Evolutionary conservation across 1,140 invertebrate genomes (phyloP).

Genomic region (Diachasmimorpha longicaudata): DNA sequence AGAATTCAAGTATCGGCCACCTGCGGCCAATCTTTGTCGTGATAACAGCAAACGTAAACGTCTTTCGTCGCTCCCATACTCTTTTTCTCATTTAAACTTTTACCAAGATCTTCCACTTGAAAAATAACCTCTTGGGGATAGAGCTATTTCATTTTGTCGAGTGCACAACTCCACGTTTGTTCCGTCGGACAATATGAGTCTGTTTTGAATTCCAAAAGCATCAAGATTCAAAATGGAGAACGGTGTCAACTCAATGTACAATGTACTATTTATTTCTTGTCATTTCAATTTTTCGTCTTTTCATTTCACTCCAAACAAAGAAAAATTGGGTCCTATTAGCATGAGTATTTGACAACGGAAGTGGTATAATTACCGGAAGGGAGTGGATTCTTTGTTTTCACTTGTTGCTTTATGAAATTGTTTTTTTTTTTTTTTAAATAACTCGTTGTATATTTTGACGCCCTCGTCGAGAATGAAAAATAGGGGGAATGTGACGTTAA

Average conservation of each 20-base stretch:
- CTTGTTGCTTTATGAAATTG: neutral
- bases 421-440: too few species aligned
- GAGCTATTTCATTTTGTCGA: too few species aligned
- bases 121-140: too few species aligned
- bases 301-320: neutral
- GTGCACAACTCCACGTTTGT: neutral
- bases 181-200: constrained; percentile 20
- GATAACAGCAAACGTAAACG: constrained; percentile 22
- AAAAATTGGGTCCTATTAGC: neutral
- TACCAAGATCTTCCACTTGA: too few species aligned
- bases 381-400: neutral
- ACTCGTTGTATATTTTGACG: neutral
- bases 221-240: constrained; percentile 18
- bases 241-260: constrained; percentile 34
- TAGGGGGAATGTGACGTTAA: neutral
- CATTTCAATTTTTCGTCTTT: neutral
- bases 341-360: neutral
- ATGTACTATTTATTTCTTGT: neutral
- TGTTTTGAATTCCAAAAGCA: constrained; percentile 39
- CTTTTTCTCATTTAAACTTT: neutral
- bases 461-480: neutral
- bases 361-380: constrained; percentile 9
- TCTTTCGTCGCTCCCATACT: neutral
- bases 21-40: constrained; percentile 34
- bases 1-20: constrained; percentile 33